Base-by-base conservation (phyloP, 2,113 vertebrate species). In the Pyxicephalus adspersus region DNA sequence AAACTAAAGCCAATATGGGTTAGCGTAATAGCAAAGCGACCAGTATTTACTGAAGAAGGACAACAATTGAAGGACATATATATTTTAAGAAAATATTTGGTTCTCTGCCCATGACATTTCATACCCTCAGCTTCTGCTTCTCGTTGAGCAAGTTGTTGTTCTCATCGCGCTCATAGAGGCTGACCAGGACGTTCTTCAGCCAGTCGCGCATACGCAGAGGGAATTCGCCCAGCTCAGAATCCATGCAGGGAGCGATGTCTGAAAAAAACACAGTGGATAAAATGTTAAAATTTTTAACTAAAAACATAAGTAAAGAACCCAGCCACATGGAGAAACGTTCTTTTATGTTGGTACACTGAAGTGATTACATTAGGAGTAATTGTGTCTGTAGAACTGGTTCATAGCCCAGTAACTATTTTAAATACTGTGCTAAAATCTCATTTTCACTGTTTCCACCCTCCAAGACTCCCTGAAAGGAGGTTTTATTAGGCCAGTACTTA, bases 201-300 rank as follows among this genome's bases (percentile, higher is more conserved):
- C 98, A 99, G 94, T 99, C 98, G 79, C 98, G 93, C 98, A 99
- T 99, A 58, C 98, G 96, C 92, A 99, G 93, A 54, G 98, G 98
- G 88, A 99, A 99, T 90, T 99, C 97, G 0, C 65, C 94, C 88
- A 99, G 93, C 91, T 99, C 98, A 0, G 80, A 87, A 87, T 98
- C 96, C 92, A 95, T 23, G 90, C 98, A 99, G 83, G 94, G 83
- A 2, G 95, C 90, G 50, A 99, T 97, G 87, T 89, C 98, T 99
- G 84, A 77, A 86, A 50, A n/a, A 31, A 5, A 26, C 29, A 54
- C 15, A 57, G 31, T 3, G n/a, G 4, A 28, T n/a, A 77, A 65
- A 31, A 2, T 7, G 1, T 20, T n/a, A 23, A 51, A 71, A 19
- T 16, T 29, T 23, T 55, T 50, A 16, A 2, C 18, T n/a, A 19